A percentile compares a stretch with the other conserved stretches of the same genome.
These are phyloP conservation scores for Diorhabda carinulata DNA, from an alignment of 1,140 invertebrate species.

Conservation along the genomic window DNA sequence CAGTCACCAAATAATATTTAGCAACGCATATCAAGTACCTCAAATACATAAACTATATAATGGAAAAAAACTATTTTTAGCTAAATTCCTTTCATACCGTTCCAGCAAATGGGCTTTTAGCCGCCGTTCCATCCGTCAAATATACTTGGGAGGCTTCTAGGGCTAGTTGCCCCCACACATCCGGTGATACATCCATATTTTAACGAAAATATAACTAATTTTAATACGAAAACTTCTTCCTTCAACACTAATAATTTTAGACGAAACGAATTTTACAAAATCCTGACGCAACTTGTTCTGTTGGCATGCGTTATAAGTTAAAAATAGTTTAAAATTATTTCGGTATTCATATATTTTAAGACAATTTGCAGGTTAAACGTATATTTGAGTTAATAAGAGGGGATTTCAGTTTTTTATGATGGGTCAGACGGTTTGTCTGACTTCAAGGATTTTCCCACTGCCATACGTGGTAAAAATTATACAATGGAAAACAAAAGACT, in stretches of 20 bases:
- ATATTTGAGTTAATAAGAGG: neutral
- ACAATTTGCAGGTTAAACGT: neutral
- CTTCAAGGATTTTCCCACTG: neutral
- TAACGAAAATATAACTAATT: neutral
- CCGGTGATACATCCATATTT: conserved; percentile 59
- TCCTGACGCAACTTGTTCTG: neutral
- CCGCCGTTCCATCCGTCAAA: conserved; percentile 69
- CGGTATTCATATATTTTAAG: neutral
- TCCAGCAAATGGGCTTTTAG: conserved; percentile 73
- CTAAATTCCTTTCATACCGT: conserved; percentile 57
- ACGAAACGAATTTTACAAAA: neutral
- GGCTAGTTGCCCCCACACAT: conserved; percentile 79
- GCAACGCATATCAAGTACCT: neutral
- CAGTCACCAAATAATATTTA: neutral
- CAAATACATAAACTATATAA: no score
- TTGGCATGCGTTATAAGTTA: neutral
- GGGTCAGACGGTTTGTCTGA: neutral
- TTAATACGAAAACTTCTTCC: no score
- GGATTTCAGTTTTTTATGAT: neutral
- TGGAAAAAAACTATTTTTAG: neutral
- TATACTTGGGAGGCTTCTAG: conserved; percentile 80
- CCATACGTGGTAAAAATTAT: no score
- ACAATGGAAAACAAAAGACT: no score
- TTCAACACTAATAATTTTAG: no score
- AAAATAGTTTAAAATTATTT: neutral